Evolutionary conservation across 2,113 vertebrate genomes (phyloP).

Genomic region (Daboia siamensis): DNA sequence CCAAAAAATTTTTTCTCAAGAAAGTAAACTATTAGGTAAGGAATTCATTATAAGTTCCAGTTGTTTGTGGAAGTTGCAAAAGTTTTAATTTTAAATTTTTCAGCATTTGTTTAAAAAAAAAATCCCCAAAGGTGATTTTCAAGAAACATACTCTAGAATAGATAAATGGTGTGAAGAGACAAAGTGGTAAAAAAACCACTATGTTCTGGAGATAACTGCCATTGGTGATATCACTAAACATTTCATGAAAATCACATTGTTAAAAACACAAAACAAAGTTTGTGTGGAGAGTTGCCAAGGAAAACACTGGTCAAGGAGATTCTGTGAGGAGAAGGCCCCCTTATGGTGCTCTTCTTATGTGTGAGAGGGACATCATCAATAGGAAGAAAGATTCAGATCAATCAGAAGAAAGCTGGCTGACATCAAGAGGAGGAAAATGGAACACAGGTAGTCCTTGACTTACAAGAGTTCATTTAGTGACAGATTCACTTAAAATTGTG

Average conservation of each 20-base stretch:
- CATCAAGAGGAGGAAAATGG: background rate
- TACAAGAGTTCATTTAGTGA: too few species aligned
- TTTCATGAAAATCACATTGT: conserved; percentile 1
- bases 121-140: background rate
- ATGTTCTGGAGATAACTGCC: background rate
- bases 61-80: background rate
- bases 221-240: background rate
- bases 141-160: background rate
- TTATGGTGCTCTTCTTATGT: background rate
- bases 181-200: background rate
- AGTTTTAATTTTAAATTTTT: background rate
- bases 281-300: background rate
- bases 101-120: background rate
- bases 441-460: background rate
- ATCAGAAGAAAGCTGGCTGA: background rate
- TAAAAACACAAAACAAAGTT: conserved; percentile 1
- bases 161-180: background rate
- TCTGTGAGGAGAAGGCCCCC: background rate
- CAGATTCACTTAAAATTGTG: too few species aligned
- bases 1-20: background rate
- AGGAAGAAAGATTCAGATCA: background rate
- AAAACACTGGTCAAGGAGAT: background rate
- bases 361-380: background rate
- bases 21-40: background rate
- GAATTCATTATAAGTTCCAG: background rate